These are phyloP conservation scores for Metellina segmentata DNA, from an alignment of 2,888 invertebrate genomes.

Conservation along the genomic window DNA sequence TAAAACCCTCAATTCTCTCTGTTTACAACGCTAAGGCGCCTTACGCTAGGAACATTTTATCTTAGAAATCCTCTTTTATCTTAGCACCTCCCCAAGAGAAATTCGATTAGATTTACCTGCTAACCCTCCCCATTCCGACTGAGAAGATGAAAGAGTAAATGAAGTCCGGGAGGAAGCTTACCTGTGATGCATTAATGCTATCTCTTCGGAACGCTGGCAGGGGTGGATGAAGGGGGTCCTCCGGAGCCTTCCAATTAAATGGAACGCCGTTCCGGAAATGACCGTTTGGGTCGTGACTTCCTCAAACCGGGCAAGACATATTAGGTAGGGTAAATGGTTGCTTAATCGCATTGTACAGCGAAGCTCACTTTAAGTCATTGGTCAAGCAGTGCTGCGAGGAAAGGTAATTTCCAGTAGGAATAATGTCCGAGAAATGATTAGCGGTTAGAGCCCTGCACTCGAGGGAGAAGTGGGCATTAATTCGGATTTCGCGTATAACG, in stretches of 20 bases:
- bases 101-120: too few relatives aligned
- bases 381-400: constrained; percentile 31
- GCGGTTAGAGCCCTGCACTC: constrained; percentile 10
- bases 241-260: constrained; percentile 19
- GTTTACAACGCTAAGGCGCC: too few relatives aligned
- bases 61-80: too few relatives aligned
- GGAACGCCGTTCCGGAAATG: constrained; percentile 42
- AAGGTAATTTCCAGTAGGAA: constrained; percentile 31
- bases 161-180: constrained; percentile 9
- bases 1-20: too few relatives aligned
- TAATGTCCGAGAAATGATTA: constrained; percentile 50
- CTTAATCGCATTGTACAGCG: constrained; percentile 48
- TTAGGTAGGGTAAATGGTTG: constrained; percentile 33
- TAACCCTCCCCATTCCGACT: not conserved
- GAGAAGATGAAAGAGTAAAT: not conserved
- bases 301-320: constrained; percentile 21
- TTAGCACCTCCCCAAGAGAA: too few relatives aligned
- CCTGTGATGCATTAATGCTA: constrained; percentile 27
- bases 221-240: not conserved
- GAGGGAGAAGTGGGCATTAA: constrained; percentile 18
- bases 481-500: constrained; percentile 22
- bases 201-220: not conserved
- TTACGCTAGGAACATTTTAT: too few relatives aligned
- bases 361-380: constrained; percentile 42
- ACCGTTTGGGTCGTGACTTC: constrained; percentile 24